Percentiles rank a stretch among this genome's conserved stretches.
Conservation (phyloP, 2,113 vertebrate species). For the Pterocles orientalis region DNA sequence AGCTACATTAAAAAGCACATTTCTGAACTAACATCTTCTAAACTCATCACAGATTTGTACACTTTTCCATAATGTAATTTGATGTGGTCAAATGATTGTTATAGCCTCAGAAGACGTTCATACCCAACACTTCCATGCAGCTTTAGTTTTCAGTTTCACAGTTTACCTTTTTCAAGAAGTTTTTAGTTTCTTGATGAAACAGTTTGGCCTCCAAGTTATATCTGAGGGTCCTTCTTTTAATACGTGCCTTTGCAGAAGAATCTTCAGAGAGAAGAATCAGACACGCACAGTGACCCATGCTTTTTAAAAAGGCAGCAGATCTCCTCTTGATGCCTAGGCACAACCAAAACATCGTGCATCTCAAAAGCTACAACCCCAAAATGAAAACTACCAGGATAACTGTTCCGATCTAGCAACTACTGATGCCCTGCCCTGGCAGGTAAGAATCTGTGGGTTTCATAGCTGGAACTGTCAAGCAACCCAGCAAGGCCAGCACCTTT, state of each 20-base stretch:
- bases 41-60: not conserved
- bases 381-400: not conserved
- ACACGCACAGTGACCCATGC: rapidly evolving
- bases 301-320: not conserved
- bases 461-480: not conserved
- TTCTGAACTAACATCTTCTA: not conserved
- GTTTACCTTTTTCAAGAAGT: not conserved
- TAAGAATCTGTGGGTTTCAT: not conserved
- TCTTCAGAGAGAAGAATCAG: not conserved
- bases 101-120: not conserved
- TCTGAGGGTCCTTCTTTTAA: not conserved
- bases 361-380: not conserved
- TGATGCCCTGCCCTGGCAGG: not conserved
- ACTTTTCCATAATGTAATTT: not conserved
- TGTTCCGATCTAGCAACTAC: not conserved
- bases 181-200: not conserved
- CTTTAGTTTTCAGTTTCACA: not conserved
- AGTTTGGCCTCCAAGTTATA: not conserved
- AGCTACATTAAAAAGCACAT: not conserved
- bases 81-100: not conserved
- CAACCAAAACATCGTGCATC: not conserved
- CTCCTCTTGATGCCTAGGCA: not conserved
- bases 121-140: not conserved
- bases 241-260: not conserved
- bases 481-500: not conserved